Conservation (phyloP, 2,113 vertebrate genomes). For the Sclerurus mexicanus region DNA sequence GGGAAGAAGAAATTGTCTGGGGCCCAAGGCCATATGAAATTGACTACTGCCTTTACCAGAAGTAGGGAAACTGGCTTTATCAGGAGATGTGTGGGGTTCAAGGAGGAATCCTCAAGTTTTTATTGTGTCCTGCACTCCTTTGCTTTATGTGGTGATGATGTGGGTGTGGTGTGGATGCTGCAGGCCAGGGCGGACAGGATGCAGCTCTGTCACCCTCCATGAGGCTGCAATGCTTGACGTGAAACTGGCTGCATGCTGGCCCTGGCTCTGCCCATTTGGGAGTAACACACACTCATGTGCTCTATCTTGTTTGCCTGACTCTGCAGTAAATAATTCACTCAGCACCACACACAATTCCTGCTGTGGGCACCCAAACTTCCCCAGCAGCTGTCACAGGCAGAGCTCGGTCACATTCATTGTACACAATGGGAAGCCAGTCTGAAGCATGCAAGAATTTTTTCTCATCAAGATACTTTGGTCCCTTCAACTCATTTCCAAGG, state of each 20-base stretch:
- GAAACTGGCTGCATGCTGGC: rapidly evolving
- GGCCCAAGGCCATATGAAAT: neutral
- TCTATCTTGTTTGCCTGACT: neutral
- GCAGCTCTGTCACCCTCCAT: neutral
- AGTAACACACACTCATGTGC: neutral
- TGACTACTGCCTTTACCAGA: neutral
- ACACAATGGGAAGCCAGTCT: neutral
- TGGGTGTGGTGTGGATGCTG: rapidly evolving
- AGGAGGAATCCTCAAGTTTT: neutral
- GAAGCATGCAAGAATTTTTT: neutral
- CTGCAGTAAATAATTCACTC: neutral
- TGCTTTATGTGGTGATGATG: rapidly evolving
- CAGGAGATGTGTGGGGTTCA: neutral
- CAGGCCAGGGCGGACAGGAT: neutral
- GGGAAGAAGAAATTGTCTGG: neutral
- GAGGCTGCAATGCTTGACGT: neutral
- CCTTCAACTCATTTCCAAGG: neutral
- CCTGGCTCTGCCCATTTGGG: neutral
- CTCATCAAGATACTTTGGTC: neutral
- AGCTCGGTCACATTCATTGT: neutral
- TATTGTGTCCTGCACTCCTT: neutral
- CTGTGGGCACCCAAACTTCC: neutral
- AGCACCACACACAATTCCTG: neutral
- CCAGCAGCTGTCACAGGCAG: neutral
- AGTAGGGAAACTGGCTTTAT: neutral